phyloP scores from a whole-genome alignment of 1,140 invertebrate species.

The Sarcophaga peregrina region DNA sequence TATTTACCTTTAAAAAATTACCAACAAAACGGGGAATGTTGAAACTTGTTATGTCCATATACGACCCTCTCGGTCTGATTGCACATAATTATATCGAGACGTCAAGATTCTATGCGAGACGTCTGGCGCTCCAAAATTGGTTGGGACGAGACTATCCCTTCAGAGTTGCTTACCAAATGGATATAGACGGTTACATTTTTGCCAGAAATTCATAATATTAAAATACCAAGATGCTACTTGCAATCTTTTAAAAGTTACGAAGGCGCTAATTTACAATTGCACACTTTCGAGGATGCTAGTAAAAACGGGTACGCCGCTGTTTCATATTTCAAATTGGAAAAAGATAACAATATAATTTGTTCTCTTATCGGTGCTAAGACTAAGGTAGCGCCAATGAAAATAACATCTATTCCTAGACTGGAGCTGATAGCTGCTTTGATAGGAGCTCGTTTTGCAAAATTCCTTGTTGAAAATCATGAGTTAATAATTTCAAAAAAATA shows the following conservation, averaged over 20 bases:
- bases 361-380: slow-evolving; percentile 17
- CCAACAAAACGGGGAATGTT: neutral
- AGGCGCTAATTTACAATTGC: neutral
- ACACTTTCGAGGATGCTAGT: neutral
- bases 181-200: slow-evolving; percentile 17
- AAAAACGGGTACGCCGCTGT: neutral
- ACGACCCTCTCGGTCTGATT: neutral
- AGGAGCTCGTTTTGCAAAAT: slow-evolving; percentile 45
- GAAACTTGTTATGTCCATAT: slow-evolving; percentile 21
- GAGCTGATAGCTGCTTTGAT: slow-evolving; percentile 56
- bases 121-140: neutral
- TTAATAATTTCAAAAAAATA: neutral
- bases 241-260: neutral
- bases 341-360: neutral
- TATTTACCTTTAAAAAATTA: neutral
- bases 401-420: slow-evolving; percentile 52
- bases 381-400: slow-evolving; percentile 51
- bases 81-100: slow-evolving; percentile 52
- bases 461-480: neutral
- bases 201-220: neutral
- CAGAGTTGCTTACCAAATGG: neutral
- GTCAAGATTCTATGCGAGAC: slow-evolving; percentile 55
- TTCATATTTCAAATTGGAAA: neutral
- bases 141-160: neutral
- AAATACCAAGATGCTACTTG: neutral